Conservation (phyloP, 2,113 vertebrate genomes). For the Acrocephalus kingi region DNA sequence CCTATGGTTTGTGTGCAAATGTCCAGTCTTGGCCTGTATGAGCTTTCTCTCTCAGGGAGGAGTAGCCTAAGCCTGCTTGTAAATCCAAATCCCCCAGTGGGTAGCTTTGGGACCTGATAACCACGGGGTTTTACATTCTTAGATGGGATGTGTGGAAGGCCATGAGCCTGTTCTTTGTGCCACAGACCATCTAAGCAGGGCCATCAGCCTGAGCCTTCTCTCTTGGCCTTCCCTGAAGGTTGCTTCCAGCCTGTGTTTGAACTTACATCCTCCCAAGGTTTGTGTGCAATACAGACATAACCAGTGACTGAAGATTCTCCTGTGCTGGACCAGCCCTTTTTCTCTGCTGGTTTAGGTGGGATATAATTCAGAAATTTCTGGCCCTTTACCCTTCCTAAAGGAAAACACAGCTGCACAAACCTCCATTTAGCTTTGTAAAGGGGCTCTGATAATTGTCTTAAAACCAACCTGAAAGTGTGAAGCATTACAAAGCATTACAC, state of each 20-base stretch:
- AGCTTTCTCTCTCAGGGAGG: not conserved
- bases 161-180: not conserved
- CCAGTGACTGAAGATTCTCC: not conserved
- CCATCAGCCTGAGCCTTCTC: not conserved
- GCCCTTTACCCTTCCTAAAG: not conserved
- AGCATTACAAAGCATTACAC: not conserved
- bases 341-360: not conserved
- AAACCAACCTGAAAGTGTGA: constrained; percentile 6
- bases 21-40: not conserved
- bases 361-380: not conserved
- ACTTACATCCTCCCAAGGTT: not conserved
- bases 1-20: not conserved
- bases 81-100: not conserved
- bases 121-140: not conserved
- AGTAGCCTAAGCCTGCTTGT: not conserved
- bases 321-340: not conserved
- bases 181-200: not conserved
- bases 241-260: not conserved
- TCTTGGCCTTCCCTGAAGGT: not conserved
- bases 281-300: not conserved
- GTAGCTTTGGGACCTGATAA: not conserved
- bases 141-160: not conserved
- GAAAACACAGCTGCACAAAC: not conserved
- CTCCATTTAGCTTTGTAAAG: not conserved
- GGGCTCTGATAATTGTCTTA: constrained; percentile 15